Conservation (phyloP, 1,140 invertebrate genomes). For the Tetragnatha versicolor region DNA sequence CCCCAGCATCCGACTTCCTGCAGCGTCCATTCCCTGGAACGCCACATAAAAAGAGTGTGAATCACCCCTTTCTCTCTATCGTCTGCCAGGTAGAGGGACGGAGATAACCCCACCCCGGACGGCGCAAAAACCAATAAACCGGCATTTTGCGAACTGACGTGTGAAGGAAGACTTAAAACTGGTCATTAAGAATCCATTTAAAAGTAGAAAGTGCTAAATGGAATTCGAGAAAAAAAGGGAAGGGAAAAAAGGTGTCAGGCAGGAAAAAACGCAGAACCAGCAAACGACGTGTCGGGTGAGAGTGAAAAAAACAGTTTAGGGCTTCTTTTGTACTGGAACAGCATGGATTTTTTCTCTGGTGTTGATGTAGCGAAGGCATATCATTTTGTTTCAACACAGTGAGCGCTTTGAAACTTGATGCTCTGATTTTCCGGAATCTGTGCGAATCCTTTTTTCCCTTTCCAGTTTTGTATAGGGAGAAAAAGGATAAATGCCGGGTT, state of each 20-base stretch:
- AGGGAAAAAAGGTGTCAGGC: neutral
- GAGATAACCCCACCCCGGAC: neutral
- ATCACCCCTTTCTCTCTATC: too few species aligned
- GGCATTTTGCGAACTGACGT: constrained; percentile 29
- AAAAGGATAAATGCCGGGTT: too few species aligned
- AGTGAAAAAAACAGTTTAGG: constrained; percentile 19
- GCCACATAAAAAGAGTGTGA: too few species aligned
- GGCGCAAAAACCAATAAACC: constrained; percentile 30
- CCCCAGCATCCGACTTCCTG: too few species aligned
- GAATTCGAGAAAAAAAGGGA: constrained; percentile 37
- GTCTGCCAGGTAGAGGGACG: too few species aligned
- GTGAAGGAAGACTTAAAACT: constrained; percentile 50
- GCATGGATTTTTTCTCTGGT: too few species aligned
- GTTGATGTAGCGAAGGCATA: constrained; percentile 23
- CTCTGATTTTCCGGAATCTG: too few species aligned
- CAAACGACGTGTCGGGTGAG: neutral
- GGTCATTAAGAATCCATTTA: constrained; percentile 49
- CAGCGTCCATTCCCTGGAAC: too few species aligned
- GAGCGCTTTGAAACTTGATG: too few species aligned
- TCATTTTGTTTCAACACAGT: constrained; percentile 22
- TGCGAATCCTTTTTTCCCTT: too few species aligned
- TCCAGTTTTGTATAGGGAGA: too few species aligned
- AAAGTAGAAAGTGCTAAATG: constrained; percentile 49
- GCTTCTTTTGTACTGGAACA: constrained; percentile 17
- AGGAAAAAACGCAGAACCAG: constrained; percentile 1